Percentiles rank a stretch among this genome's conserved stretches.
phyloP scores from a whole-genome alignment of 2,113 vertebrate genomes.

The Anguilla rostrata region DNA sequence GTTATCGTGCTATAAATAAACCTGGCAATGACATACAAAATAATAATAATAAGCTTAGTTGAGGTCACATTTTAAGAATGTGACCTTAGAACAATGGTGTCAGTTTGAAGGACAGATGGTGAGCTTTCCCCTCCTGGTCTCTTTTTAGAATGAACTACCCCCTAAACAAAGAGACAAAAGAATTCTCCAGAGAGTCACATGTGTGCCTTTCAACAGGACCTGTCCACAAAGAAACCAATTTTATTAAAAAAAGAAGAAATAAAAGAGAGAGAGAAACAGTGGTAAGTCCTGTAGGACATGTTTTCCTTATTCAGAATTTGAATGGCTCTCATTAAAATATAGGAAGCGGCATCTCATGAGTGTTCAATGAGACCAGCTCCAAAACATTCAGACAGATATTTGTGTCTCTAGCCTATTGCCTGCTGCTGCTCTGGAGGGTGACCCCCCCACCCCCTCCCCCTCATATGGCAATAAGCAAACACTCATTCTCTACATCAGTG shows the following conservation, averaged over 20 bases:
- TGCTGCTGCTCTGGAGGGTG: background rate
- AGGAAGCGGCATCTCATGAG: background rate
- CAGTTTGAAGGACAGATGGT: conserved; percentile 62
- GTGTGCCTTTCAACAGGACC: background rate
- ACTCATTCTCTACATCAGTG: background rate
- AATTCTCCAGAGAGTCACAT: conserved; percentile 28
- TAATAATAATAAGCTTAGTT: background rate
- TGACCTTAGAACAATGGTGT: conserved; percentile 53
- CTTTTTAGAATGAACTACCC: conserved; percentile 24
- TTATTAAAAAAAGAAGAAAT: background rate
- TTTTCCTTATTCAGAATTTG: background rate
- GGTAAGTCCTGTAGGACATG: background rate
- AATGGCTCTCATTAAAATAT: background rate
- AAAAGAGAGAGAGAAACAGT: background rate
- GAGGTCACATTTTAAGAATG: conserved; percentile 17
- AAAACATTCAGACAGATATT: background rate
- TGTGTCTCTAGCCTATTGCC: background rate
- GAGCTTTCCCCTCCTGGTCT: conserved; percentile 23
- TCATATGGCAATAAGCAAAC: conserved; percentile 3
- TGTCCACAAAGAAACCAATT: background rate
- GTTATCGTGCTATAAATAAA: no score
- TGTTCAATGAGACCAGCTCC: background rate
- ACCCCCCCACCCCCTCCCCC: no score
- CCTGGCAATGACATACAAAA: background rate
- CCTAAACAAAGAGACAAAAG: conserved; percentile 19